Evolutionary conservation across 1,140 invertebrate genomes (phyloP).

Genomic region (Euschistus heros): DNA sequence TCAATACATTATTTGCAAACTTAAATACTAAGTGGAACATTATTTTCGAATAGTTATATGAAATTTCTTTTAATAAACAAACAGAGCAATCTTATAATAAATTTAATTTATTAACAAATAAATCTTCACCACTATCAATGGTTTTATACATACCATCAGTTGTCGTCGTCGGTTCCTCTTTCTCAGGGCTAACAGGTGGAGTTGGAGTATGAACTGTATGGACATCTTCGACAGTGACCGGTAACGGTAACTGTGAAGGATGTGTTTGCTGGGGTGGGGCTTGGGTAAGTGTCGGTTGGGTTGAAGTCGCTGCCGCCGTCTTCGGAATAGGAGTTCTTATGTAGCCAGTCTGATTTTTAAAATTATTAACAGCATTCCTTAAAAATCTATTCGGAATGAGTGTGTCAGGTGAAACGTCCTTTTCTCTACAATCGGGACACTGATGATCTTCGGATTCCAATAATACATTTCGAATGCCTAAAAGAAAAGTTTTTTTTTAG

Average conservation of each 20-base stretch:
- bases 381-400: slow-evolving; percentile 88
- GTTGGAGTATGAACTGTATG: background rate
- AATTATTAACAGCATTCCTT: slow-evolving; percentile 73
- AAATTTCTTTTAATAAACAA: too few species aligned
- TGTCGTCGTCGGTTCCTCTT: background rate
- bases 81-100: too few species aligned
- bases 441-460: slow-evolving; percentile 88
- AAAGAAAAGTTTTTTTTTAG: slow-evolving; percentile 23
- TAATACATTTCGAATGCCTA: slow-evolving; percentile 75
- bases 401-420: slow-evolving; percentile 81
- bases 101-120: too few species aligned
- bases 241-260: background rate
- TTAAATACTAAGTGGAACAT: too few species aligned
- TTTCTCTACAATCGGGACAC: slow-evolving; percentile 87
- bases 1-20: too few species aligned
- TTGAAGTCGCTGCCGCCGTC: background rate
- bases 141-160: slow-evolving; percentile 6
- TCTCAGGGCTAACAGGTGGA: slow-evolving; percentile 2
- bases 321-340: slow-evolving; percentile 28
- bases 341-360: slow-evolving; percentile 84
- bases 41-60: too few species aligned
- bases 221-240: background rate
- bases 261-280: background rate
- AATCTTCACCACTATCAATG: too few species aligned
- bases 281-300: background rate